Base-by-base conservation (phyloP, 53 echinoderm and acorn worm genomes). In the Zoroaster sp. region DNA sequence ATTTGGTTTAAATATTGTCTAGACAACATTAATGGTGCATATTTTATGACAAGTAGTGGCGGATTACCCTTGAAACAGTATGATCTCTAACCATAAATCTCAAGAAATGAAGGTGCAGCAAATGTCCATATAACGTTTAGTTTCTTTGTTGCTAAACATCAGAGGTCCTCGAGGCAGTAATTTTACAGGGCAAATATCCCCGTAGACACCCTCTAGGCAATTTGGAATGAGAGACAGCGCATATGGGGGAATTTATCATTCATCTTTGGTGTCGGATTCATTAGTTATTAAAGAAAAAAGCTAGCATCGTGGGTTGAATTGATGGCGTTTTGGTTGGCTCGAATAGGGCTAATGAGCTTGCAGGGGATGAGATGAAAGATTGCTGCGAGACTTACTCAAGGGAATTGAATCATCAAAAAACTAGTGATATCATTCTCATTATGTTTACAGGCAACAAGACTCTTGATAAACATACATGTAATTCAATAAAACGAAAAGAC, bases 151-250 rank as follows among this genome's bases (percentile, higher is more conserved):
- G 82, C 68, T 68, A 9, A 59, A 40, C 40, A 35, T 40, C 11
- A 30, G 66, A 4, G 44, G 18, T 42, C 40, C 82, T 82, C 68
- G 15, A 13, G 82, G 82, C 82, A 43, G 47, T 82, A 66, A 82
- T 82, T 66, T 67, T 42, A 68, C 43, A 39, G 82, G 53, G 66
- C 66, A 67, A 82, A 82, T 68, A 82, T 82, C 82, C 40, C 68
- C 68, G 42, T 45, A 41, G 32, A 59, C 63, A 59, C 63, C 63
- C 63, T 59, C 28, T 21, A 28, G 63, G 63, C 63, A 59, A 59
- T 68, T 32, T 4, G 1, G 6, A 28, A 13, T n/a, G 45, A 73
- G 74, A 23, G 74, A 74, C 33, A 75, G 31, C 14, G 49, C 38
- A 59, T 15, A 14, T 3, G 59, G 63, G 63, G 63, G 21, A 59